Evolutionary conservation across 2,797 vertebrate species (phyloP).

Genomic region (Alfaro cultratus): DNA sequence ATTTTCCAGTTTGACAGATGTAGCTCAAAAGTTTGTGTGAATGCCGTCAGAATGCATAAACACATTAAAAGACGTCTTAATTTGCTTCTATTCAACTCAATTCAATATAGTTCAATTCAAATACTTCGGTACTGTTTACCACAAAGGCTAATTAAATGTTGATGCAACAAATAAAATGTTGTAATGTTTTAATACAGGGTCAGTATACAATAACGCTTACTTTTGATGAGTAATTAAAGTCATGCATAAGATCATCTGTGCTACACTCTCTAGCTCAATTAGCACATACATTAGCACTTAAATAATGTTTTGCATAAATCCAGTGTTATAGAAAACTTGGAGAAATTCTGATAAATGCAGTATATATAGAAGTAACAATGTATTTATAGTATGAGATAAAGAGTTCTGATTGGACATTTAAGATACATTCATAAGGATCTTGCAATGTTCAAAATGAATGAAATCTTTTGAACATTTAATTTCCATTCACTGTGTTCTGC

Average conservation of each 20-base stretch:
- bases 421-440: neutral
- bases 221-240: neutral
- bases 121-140: neutral
- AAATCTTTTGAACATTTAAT: neutral
- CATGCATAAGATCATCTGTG: neutral
- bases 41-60: no score
- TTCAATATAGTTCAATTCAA: neutral
- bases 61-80: no score
- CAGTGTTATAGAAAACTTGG: neutral
- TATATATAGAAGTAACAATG: neutral
- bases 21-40: no score
- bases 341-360: neutral
- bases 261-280: neutral
- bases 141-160: neutral
- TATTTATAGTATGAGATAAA: neutral
- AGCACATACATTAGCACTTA: neutral
- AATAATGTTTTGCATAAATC: neutral
- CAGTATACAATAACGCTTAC: neutral
- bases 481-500: neutral
- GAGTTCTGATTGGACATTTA: neutral
- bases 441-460: neutral
- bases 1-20: no score
- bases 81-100: neutral
- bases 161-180: neutral
- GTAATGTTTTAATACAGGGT: neutral